phyloP scores from a whole-genome alignment of 2,797 vertebrate species.

The Lithobates pipiens region DNA sequence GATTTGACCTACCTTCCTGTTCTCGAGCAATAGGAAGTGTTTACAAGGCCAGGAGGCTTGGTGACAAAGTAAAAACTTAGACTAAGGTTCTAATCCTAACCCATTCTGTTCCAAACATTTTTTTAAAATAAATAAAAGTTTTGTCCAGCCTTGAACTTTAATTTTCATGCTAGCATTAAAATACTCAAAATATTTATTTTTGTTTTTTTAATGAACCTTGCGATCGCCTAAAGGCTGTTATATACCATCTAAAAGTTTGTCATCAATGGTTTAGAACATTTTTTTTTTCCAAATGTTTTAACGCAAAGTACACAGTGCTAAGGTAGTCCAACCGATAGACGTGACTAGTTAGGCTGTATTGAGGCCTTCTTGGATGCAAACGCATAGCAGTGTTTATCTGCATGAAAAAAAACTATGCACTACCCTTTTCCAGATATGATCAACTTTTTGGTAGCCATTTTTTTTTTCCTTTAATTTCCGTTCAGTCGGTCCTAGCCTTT shows the following conservation, averaged over 20 bases:
- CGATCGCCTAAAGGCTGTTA: constrained; percentile 88
- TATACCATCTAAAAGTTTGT: constrained; percentile 82
- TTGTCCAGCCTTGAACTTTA: too few relatives aligned
- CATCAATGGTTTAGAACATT: constrained; percentile 83
- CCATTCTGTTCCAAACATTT: not conserved
- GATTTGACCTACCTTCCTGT: too few relatives aligned
- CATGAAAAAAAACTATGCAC: constrained; percentile 96
- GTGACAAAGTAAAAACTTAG: too few relatives aligned
- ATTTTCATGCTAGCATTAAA: not conserved
- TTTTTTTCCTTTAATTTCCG: constrained; percentile 50
- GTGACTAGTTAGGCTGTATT: constrained; percentile 85
- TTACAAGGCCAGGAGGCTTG: too few relatives aligned
- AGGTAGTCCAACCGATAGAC: constrained; percentile 84
- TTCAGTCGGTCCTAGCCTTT: constrained; percentile 88
- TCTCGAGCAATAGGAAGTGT: too few relatives aligned
- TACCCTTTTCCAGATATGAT: constrained; percentile 84
- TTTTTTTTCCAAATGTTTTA: constrained; percentile 80
- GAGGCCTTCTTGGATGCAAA: constrained; percentile 86
- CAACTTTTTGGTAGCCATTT: constrained; percentile 88
- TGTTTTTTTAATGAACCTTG: constrained; percentile 58
- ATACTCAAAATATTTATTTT: not conserved
- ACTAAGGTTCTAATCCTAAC: not conserved
- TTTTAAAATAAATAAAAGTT: not conserved
- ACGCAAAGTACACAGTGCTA: constrained; percentile 92
- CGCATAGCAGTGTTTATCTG: constrained; percentile 95